Conservation (phyloP, 2,888 invertebrate species). For the Patella ulyssiponensis region DNA sequence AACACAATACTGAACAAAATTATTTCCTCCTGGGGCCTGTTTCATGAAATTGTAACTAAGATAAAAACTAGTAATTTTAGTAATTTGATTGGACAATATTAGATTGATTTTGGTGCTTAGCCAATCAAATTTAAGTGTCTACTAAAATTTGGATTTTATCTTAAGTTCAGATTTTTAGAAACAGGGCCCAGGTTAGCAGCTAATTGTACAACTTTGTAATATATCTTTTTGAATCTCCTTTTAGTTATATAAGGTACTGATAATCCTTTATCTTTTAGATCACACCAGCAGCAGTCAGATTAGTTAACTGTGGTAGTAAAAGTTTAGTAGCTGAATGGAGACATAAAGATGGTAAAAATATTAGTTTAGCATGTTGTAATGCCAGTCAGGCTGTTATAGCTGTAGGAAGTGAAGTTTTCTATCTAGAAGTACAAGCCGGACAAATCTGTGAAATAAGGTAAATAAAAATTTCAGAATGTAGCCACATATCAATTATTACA, state of each 20-base stretch:
- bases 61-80: no score
- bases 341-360: constrained; percentile 77
- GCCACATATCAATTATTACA: background rate
- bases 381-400: constrained; percentile 85
- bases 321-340: constrained; percentile 74
- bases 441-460: constrained; percentile 71
- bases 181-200: no score
- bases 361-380: constrained; percentile 91
- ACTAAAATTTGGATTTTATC: no score
- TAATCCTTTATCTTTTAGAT: constrained; percentile 72
- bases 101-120: no score
- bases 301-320: constrained; percentile 81
- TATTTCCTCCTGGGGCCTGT: no score
- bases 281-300: constrained; percentile 81
- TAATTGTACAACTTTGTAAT: no score
- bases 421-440: constrained; percentile 79
- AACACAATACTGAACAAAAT: no score
- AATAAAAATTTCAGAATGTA: background rate
- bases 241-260: no score
- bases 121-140: no score
- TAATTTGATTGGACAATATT: no score
- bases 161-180: no score
- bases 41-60: no score
- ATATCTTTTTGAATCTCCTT: background rate
- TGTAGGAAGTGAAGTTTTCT: constrained; percentile 88